Base-by-base conservation (phyloP, 2,113 vertebrate genomes). In the Atractosteus spatula region DNA sequence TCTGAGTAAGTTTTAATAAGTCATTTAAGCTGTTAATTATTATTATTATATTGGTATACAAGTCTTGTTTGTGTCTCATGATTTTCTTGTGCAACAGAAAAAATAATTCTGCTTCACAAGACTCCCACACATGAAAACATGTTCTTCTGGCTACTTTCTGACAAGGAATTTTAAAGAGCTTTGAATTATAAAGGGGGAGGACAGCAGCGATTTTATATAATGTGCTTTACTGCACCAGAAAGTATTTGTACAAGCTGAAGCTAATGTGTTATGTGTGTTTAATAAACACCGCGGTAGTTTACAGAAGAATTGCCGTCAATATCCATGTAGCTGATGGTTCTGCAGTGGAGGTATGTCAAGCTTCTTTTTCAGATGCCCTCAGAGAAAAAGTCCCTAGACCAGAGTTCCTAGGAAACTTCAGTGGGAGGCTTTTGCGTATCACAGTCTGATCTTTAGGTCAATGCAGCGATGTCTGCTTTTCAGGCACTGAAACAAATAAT, bases 121-220 rank as follows among this genome's bases (percentile, higher is more conserved):
- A 87, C 86, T 85, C 90, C 79, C 88, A 89, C 85, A 91, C 90
- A 86, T 86, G 86, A 80, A 91, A 89, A 91, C 88, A 86, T 90
- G 87, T 90, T 89, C 85, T 73, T 79, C 82, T 85, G 83, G 81
- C 82, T 7, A 10, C 47, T 51, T 51, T 51, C 47, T 51, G 5
- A 51, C 64, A 81, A 83, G 79, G 80, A 79, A 85, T 87, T 86
- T 77, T 85, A 82, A 82, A 86, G 72, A 79, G 81, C 83, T 81
- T 74, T 79, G 78, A 79, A 66, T 73, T 77, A 81, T 14, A 79
- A 82, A 29, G 29, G 29, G 29, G 29, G 29, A 29, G 29, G 29
- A 29, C 29, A 29, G 74, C 81, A 84, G 82, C 84, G 81, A 78
- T 86, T 81, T 88, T 81, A 78, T 78, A 84, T 80, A 76, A 80